Percentiles rank a stretch among this genome's conserved stretches.
Evolutionary conservation across 2,113 vertebrate genomes (phyloP).

Genomic region (Bufo gargarizans): DNA sequence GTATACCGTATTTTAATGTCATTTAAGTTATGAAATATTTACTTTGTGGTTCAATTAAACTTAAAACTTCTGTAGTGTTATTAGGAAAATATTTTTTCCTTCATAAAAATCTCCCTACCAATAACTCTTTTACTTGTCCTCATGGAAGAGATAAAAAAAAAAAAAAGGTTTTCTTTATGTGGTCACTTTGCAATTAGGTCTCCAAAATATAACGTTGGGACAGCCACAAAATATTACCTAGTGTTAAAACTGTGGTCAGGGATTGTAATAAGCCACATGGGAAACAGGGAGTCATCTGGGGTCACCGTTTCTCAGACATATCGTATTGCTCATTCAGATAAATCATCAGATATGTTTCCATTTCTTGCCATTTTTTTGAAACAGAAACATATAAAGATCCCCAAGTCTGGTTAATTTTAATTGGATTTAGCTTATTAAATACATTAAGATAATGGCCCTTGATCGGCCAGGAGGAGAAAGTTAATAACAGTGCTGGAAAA

Average conservation of each 20-base stretch:
- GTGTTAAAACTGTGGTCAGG: not conserved
- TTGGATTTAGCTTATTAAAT: not conserved
- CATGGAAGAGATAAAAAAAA: not conserved
- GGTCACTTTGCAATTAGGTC: not conserved
- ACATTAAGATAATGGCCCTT: not conserved
- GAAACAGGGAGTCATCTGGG: not conserved
- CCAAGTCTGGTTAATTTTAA: not conserved
- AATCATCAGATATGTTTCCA: not conserved
- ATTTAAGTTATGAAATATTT: not conserved
- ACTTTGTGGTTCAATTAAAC: not conserved
- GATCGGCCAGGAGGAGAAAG: not conserved
- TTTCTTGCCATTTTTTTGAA: not conserved
- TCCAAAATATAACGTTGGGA: not conserved
- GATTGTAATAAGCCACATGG: not conserved
- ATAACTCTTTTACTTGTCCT: not conserved
- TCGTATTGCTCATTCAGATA: not conserved
- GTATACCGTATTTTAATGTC: no score
- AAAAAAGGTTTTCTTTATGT: not conserved
- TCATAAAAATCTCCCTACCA: not conserved
- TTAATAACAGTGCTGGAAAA: not conserved
- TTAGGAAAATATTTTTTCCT: not conserved
- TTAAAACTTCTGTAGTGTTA: not conserved
- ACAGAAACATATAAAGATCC: not conserved
- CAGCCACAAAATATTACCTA: slow-evolving; percentile 5
- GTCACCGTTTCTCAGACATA: not conserved